Evolutionary conservation across 1,140 invertebrate genomes (phyloP).

Genomic region (Helicoverpa armigera): DNA sequence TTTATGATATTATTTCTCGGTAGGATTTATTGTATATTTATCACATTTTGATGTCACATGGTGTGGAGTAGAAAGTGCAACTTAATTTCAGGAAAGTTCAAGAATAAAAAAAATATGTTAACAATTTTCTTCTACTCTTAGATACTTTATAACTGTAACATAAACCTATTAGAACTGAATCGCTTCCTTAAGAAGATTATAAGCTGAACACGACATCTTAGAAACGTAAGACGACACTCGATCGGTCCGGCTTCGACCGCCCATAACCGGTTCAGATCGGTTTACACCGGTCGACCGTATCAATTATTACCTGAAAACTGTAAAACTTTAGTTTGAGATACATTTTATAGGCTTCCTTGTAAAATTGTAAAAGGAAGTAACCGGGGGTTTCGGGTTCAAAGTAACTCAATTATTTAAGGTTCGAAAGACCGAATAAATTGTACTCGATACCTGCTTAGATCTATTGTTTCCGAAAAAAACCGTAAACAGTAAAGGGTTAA

Average conservation of each 20-base stretch:
- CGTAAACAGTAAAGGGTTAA: slow-evolving; percentile 22
- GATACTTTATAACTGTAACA: no score
- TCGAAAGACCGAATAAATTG: slow-evolving; percentile 40
- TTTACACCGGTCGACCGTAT: slow-evolving; percentile 37
- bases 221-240: slow-evolving; percentile 1
- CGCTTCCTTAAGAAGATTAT: no score
- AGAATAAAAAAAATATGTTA: no score
- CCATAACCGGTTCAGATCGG: slow-evolving; percentile 32
- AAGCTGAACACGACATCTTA: background rate
- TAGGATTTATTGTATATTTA: no score
- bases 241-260: slow-evolving; percentile 17
- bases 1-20: no score
- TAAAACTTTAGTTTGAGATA: slow-evolving; percentile 52
- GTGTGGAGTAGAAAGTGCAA: no score
- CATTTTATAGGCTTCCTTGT: slow-evolving; percentile 51
- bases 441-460: slow-evolving; percentile 38
- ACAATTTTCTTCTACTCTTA: no score
- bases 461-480: slow-evolving; percentile 39
- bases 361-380: slow-evolving; percentile 42
- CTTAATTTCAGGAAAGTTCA: no score
- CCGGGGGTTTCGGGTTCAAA: slow-evolving; percentile 27
- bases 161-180: no score
- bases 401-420: slow-evolving; percentile 52
- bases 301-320: slow-evolving; percentile 51
- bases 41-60: no score